Percentiles rank a stretch among this genome's conserved stretches.
Conservation (phyloP, 2,888 invertebrate genomes). For the Melipona bicolor region DNA sequence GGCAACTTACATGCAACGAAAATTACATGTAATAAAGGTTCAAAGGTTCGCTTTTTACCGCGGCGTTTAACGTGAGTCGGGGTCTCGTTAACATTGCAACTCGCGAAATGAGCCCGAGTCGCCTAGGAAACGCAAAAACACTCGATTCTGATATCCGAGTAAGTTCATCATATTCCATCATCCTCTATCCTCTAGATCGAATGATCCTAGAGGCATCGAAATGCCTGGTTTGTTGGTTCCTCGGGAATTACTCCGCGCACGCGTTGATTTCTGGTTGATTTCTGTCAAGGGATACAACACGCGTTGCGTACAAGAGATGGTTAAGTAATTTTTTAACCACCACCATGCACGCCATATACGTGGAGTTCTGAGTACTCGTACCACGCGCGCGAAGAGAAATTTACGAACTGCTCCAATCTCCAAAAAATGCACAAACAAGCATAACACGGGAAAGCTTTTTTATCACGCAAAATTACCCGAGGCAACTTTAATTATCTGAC, state of each 20-base stretch:
- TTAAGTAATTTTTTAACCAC: conserved; percentile 5
- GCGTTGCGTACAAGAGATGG: not conserved
- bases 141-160: not conserved
- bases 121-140: not conserved
- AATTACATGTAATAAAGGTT: conserved; percentile 47
- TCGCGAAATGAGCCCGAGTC: not conserved
- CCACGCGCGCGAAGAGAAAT: not conserved
- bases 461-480: not conserved
- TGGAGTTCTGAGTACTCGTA: not conserved
- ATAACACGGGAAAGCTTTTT: not conserved
- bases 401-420: not conserved
- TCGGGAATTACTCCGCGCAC: not conserved
- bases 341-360: too few species aligned
- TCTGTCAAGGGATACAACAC: not conserved
- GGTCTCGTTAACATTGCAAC: conserved; percentile 42
- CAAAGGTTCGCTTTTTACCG: conserved; percentile 32
- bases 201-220: not conserved
- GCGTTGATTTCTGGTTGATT: not conserved
- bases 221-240: not conserved
- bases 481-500: not conserved
- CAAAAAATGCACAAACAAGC: not conserved
- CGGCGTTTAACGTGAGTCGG: not conserved
- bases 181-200: not conserved
- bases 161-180: not conserved
- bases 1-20: conserved; percentile 22